phyloP scores from a whole-genome alignment of 2,888 invertebrate species.

The Diadegma fenestrale region DNA sequence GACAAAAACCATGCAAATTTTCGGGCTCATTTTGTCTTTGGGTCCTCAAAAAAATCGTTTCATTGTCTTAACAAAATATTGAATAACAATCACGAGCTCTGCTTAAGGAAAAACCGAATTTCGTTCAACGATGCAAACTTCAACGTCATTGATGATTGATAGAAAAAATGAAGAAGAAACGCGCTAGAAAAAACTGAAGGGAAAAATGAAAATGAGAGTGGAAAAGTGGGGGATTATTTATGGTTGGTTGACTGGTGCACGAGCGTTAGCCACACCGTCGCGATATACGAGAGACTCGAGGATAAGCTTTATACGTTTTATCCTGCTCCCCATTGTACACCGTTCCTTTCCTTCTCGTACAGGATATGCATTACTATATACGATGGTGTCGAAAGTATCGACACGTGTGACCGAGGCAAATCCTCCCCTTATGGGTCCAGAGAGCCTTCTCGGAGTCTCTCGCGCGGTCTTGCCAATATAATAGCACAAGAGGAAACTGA shows the following conservation, averaged over 20 bases:
- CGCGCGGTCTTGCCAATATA: not conserved
- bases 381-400: conserved; percentile 57
- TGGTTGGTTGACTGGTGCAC: conserved; percentile 48
- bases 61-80: no score
- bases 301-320: conserved; percentile 60
- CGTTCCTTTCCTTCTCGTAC: conserved; percentile 8
- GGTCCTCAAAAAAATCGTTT: no score
- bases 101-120: no score
- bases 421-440: conserved; percentile 18
- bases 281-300: conserved; percentile 54
- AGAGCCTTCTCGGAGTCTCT: conserved; percentile 6
- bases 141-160: not conserved
- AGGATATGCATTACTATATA: conserved; percentile 30
- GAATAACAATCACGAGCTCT: no score
- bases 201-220: conserved; percentile 13
- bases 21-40: no score
- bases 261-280: conserved; percentile 32
- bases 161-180: not conserved
- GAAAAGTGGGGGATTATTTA: conserved; percentile 51
- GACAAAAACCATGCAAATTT: no score
- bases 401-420: conserved; percentile 44
- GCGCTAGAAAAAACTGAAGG: not conserved
- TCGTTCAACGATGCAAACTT: no score
- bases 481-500: not conserved
- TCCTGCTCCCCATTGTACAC: conserved; percentile 33